Conservation (phyloP, 2,888 invertebrate species). For the Noctua pronuba region DNA sequence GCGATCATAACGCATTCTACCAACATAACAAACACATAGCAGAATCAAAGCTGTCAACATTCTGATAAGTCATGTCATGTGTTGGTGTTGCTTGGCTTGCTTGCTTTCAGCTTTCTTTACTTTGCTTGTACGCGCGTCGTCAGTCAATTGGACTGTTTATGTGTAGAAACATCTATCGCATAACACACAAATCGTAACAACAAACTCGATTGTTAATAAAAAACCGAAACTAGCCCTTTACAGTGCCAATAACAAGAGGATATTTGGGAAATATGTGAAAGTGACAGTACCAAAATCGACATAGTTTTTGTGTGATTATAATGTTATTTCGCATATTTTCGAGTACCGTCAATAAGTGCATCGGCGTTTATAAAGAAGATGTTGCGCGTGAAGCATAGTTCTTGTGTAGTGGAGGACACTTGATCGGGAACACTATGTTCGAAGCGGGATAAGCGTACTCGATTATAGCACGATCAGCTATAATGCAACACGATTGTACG, state of each 20-base stretch:
- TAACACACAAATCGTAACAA: constrained; percentile 78
- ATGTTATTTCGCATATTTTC: constrained; percentile 85
- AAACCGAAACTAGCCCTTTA: constrained; percentile 70
- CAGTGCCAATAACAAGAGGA: constrained; percentile 76
- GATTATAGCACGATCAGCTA: constrained; percentile 80
- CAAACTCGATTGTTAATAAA: constrained; percentile 73
- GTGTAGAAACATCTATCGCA: constrained; percentile 79
- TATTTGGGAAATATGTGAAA: constrained; percentile 82
- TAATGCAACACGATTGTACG: constrained; percentile 88
- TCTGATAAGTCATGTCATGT: constrained; percentile 82
- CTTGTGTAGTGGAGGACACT: constrained; percentile 81
- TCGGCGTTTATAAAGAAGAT: constrained; percentile 76
- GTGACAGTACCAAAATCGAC: constrained; percentile 85
- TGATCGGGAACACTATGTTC: constrained; percentile 83
- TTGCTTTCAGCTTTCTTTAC: constrained; percentile 86
- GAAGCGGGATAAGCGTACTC: constrained; percentile 84
- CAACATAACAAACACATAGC: constrained; percentile 70
- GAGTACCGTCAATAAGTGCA: constrained; percentile 82
- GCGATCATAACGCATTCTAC: constrained; percentile 69
- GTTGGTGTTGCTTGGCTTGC: constrained; percentile 82
- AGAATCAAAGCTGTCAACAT: constrained; percentile 75
- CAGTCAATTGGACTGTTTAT: constrained; percentile 83
- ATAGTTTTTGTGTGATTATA: constrained; percentile 83
- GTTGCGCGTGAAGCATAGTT: constrained; percentile 77
- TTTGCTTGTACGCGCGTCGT: constrained; percentile 87